Evolutionary conservation across 2,113 vertebrate species (phyloP).

Genomic region (Chionis minor): DNA sequence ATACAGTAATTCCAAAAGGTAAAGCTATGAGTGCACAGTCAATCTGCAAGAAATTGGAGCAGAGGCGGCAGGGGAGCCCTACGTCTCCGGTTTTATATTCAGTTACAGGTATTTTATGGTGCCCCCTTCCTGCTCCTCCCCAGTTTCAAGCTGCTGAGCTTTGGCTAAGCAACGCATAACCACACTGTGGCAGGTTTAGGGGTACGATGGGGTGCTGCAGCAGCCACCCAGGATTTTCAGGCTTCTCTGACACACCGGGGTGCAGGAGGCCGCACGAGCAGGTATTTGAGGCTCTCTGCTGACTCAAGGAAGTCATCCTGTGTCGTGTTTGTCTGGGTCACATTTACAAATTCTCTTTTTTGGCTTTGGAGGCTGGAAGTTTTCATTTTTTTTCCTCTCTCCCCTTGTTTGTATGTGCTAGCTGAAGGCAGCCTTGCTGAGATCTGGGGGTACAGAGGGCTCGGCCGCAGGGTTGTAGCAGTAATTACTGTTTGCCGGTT

Average conservation of each 20-base stretch:
- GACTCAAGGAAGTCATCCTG: background rate
- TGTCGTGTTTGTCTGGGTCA: background rate
- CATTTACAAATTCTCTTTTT: conserved; percentile 16
- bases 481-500: background rate
- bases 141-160: background rate
- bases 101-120: background rate
- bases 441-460: background rate
- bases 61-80: conserved; percentile 2
- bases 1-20: background rate
- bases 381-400: conserved; percentile 4
- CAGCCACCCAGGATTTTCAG: background rate
- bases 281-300: background rate
- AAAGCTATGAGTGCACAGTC: background rate
- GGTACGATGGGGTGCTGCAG: background rate
- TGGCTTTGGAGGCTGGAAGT: background rate
- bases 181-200: background rate
- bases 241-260: fast-evolving
- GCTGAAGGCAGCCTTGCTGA: background rate
- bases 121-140: background rate
- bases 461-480: fast-evolving
- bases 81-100: background rate
- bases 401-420: background rate
- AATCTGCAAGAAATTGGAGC: conserved; percentile 17
- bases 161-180: background rate
- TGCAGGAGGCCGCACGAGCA: fast-evolving